These are phyloP conservation scores for Pluvialis apricaria DNA, from an alignment of 2,113 vertebrate genomes.

Conservation along the genomic window DNA sequence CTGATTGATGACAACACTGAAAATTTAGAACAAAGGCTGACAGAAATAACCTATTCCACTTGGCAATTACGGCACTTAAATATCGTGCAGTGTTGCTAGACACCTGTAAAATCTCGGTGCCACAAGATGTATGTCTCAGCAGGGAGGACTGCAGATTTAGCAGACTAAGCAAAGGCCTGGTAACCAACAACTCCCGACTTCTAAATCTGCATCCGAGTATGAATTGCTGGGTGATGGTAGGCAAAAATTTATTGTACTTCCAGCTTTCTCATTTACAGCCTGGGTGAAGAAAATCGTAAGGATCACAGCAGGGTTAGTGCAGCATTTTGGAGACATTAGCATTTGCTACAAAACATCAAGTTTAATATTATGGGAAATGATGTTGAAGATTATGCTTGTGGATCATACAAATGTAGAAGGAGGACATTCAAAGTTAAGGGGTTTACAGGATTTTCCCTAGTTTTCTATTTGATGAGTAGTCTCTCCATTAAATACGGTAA, in stretches of 20 bases:
- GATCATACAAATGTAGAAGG: background rate
- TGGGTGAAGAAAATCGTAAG: background rate
- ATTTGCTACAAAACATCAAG: background rate
- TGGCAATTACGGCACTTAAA: background rate
- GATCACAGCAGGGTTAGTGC: background rate
- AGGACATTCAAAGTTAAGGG: constrained; percentile 37
- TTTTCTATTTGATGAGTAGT: constrained; percentile 12
- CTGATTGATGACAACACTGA: background rate
- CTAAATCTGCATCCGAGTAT: background rate
- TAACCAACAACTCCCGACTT: constrained; percentile 6
- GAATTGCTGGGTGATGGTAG: background rate
- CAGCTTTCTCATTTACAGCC: background rate
- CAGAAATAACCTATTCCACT: constrained; percentile 35
- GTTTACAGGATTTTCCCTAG: constrained; percentile 20
- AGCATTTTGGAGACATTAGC: background rate
- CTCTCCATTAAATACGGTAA: constrained; percentile 13
- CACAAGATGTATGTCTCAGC: background rate
- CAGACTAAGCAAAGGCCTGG: constrained; percentile 44
- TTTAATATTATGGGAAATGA: background rate
- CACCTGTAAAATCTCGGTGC: constrained; percentile 52
- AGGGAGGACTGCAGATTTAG: constrained; percentile 20
- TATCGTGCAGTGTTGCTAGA: background rate
- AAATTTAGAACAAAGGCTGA: constrained; percentile 59
- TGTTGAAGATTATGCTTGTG: background rate
- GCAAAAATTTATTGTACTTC: background rate